Conservation (phyloP, 2,797 vertebrate genomes). For the Nothura maculosa region DNA sequence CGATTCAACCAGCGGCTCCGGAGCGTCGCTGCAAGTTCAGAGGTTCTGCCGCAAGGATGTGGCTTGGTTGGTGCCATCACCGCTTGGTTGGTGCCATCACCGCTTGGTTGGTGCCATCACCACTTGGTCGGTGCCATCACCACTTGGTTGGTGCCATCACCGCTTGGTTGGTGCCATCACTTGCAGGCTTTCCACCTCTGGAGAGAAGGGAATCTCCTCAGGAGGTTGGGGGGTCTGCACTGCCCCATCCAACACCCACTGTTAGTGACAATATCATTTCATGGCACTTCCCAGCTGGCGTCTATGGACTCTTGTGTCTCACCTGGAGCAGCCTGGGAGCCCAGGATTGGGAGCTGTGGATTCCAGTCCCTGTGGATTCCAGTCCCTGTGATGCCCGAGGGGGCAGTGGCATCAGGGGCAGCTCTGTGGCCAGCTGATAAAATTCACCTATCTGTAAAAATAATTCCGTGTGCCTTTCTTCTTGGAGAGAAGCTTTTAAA, state of each 20-base stretch:
- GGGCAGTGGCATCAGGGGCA: background rate
- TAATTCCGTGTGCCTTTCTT: background rate
- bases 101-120: no score
- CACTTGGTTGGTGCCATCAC: no score
- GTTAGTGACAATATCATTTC: fast-evolving
- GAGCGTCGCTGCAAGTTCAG: fast-evolving
- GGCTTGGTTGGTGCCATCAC: no score
- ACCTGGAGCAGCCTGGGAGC: fast-evolving
- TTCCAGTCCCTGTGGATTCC: background rate
- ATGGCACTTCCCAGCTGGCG: background rate
- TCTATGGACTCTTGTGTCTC: background rate
- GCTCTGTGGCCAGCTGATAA: background rate
- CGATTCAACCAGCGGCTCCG: fast-evolving
- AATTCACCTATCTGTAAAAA: background rate
- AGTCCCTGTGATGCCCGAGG: fast-evolving
- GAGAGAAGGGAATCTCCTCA: background rate
- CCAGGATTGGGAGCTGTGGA: fast-evolving
- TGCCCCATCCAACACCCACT: fast-evolving
- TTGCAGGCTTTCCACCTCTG: fast-evolving
- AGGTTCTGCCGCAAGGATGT: background rate
- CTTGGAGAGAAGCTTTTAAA: conserved; percentile 14
- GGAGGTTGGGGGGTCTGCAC: fast-evolving
- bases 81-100: no score
- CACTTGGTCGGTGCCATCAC: no score
- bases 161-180: no score